phyloP scores from a whole-genome alignment of 2,888 invertebrate genomes.

The Lithophane leautieri region DNA sequence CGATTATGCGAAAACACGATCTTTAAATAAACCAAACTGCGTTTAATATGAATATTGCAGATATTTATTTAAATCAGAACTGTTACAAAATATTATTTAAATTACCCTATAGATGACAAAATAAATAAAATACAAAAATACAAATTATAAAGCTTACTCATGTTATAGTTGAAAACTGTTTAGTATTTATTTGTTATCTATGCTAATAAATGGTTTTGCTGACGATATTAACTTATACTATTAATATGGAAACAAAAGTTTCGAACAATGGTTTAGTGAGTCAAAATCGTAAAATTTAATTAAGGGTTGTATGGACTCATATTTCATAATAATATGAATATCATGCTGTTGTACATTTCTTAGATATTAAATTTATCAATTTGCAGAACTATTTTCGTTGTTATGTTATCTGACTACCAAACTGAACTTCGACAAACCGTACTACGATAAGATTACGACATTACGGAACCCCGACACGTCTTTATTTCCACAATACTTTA shows the following conservation, averaged over 20 bases:
- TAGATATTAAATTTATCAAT: not conserved
- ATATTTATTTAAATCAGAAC: constrained; percentile 28
- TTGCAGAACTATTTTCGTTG: not conserved
- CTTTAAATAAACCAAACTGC: constrained; percentile 28
- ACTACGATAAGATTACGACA: too few relatives aligned
- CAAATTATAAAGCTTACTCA: constrained; percentile 32
- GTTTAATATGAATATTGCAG: constrained; percentile 13
- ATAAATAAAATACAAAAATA: constrained; percentile 34
- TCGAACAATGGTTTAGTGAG: constrained; percentile 17
- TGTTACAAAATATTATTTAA: constrained; percentile 9
- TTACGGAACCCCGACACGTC: too few relatives aligned
- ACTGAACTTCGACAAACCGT: too few relatives aligned
- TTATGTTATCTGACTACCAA: too few relatives aligned
- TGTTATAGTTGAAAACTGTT: constrained; percentile 38
- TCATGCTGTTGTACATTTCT: not conserved
- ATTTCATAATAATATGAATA: not conserved
- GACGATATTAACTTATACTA: constrained; percentile 24
- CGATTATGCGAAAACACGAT: constrained; percentile 49
- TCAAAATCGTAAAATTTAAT: constrained; percentile 4
- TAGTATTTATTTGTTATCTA: constrained; percentile 55
- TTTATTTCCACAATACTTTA: too few relatives aligned
- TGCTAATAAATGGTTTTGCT: constrained; percentile 42
- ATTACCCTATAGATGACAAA: constrained; percentile 4
- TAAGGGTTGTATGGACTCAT: not conserved
- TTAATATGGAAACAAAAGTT: constrained; percentile 28